A percentile compares a stretch with the other conserved stretches of the same genome.
Conservation (phyloP, 2,113 vertebrate genomes). For the Hypomesus transpacificus region DNA sequence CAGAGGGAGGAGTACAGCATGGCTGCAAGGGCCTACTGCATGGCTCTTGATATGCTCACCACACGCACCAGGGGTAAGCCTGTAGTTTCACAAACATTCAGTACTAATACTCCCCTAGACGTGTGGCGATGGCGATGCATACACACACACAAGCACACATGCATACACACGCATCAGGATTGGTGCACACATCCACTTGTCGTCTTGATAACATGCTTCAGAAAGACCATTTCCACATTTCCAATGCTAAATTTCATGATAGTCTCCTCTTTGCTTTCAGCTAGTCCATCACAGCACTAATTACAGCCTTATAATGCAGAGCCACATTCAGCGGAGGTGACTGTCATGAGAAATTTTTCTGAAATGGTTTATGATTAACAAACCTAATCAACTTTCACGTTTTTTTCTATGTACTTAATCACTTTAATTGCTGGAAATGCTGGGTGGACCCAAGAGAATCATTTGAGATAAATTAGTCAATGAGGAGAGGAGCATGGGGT, state of each 20-base stretch:
- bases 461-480: constrained; percentile 49
- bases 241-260: constrained; percentile 30
- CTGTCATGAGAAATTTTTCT: constrained; percentile 32
- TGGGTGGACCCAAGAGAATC: constrained; percentile 44
- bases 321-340: constrained; percentile 40
- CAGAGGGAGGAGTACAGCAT: constrained; percentile 74
- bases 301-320: constrained; percentile 49
- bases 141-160: background rate
- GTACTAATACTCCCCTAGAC: background rate
- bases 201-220: background rate
- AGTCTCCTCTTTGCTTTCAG: constrained; percentile 17
- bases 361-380: constrained; percentile 60
- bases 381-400: constrained; percentile 59
- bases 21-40: constrained; percentile 75
- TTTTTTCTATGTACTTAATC: constrained; percentile 60
- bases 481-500: constrained; percentile 53
- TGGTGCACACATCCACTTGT: background rate
- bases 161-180: background rate
- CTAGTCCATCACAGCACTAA: constrained; percentile 46
- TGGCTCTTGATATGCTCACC: constrained; percentile 75
- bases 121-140: background rate
- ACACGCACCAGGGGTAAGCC: constrained; percentile 64
- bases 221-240: constrained; percentile 3
- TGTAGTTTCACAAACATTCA: background rate
- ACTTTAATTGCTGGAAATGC: constrained; percentile 55